Conservation (phyloP, 2,797 vertebrate species). For the Hirundo rustica region DNA sequence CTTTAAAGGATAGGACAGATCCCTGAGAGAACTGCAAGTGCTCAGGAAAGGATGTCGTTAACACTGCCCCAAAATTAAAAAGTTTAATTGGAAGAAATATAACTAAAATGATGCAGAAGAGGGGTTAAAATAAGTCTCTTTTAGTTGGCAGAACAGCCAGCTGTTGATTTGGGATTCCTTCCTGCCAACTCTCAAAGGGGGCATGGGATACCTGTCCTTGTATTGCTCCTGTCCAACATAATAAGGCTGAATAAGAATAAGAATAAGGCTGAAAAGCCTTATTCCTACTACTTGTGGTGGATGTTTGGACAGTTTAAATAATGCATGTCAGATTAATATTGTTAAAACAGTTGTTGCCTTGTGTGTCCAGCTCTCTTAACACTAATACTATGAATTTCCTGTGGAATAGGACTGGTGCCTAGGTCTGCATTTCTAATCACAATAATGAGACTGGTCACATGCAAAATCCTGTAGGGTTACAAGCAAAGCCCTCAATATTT, state of each 20-base stretch:
- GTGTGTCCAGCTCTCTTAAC: neutral
- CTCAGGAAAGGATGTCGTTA: neutral
- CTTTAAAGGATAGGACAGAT: neutral
- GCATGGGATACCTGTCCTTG: neutral
- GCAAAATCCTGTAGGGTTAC: neutral
- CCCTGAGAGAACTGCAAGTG: neutral
- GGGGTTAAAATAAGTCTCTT: neutral
- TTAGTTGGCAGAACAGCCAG: neutral
- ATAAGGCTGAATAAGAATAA: too few species aligned
- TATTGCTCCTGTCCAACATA: accelerated
- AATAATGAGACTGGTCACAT: neutral
- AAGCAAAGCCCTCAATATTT: neutral
- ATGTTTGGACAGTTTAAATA: neutral
- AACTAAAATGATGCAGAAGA: neutral
- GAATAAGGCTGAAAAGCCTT: neutral
- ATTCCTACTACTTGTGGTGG: neutral
- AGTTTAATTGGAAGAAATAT: neutral
- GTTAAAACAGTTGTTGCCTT: neutral
- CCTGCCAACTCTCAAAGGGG: neutral
- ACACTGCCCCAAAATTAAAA: neutral
- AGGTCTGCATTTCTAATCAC: neutral
- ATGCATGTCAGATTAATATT: neutral
- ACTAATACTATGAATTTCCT: neutral
- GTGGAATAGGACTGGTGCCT: neutral
- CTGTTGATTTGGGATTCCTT: neutral